A percentile compares a stretch with the other conserved stretches of the same genome.
Evolutionary conservation across 1,140 invertebrate species (phyloP).

Genomic region (Antheraea mylitta): DNA sequence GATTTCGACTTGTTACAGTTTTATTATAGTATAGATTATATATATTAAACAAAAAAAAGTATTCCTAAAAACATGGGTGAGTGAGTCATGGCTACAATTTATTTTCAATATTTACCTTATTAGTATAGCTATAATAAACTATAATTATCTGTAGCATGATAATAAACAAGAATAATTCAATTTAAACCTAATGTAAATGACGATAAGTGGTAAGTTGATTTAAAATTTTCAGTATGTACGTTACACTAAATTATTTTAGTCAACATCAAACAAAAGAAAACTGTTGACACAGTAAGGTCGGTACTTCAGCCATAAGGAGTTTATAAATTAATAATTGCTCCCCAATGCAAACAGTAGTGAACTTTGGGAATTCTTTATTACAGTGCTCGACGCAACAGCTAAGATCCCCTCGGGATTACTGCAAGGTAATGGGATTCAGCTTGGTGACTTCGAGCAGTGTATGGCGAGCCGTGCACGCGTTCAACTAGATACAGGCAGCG

Average conservation of each 20-base stretch:
- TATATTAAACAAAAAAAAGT: too few relatives aligned
- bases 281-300: not conserved
- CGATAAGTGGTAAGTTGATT: not conserved
- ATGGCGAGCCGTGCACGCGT: slow-evolving; percentile 79
- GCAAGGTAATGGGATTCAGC: slow-evolving; percentile 84
- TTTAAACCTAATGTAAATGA: not conserved
- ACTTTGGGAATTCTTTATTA: slow-evolving; percentile 39
- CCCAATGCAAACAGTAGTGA: slow-evolving; percentile 32
- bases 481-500: slow-evolving; percentile 72
- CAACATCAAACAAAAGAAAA: slow-evolving; percentile 3
- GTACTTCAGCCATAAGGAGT: not conserved
- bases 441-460: slow-evolving; percentile 86
- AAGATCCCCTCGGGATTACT: slow-evolving; percentile 84
- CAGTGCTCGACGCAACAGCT: slow-evolving; percentile 86
- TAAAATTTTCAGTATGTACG: not conserved
- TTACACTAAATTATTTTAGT: not conserved
- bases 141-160: too few relatives aligned
- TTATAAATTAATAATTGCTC: slow-evolving; percentile 5
- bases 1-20: too few relatives aligned
- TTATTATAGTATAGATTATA: too few relatives aligned
- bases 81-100: too few relatives aligned
- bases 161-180: not conserved
- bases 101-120: too few relatives aligned
- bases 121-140: too few relatives aligned
- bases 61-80: too few relatives aligned